Evolutionary conservation across 2,113 vertebrate species (phyloP), one percentile per base, ranked within the genome.

Genomic region (Mormyrus lacerda): DNA sequence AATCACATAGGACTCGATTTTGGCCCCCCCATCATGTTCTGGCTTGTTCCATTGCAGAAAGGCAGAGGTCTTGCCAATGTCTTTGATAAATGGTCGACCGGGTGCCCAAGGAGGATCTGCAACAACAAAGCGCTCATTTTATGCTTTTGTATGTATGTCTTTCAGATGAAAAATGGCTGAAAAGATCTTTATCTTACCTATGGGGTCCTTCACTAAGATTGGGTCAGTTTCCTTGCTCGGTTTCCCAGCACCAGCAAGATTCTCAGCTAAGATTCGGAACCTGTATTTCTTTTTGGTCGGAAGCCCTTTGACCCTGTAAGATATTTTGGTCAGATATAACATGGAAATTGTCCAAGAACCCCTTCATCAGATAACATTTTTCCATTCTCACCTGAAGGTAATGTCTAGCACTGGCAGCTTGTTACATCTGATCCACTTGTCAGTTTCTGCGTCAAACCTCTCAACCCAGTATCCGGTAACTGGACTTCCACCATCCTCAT

Each of bases 401-500:
- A 97, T 95, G 73, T 99, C 98, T 91, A 95, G 98, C 89, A 99
- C 89, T 61, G 98, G 98, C 89, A 98, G 95, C 93, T 99, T 99
- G 95, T 99, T 98, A 95, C 98, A 99, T 94, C 95, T 95, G 90
- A 99, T 95, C 98, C 98, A 99, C 94, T 99, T 99, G 91, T 98
- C 98, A 19, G 92, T 96, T 85, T 98, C 98, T 89, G 96, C 97
- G 92, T 99, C 98, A 3, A 97, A 97, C 96, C 96, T 97, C 95
- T 99, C 98, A 27, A 99, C 93, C 98, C 98, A 99, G 90, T 99
- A 99, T 84, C 98, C 98, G 79, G 97, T 98, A 94, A 99, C 98
- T 48, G 98, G 98, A 90, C 97, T 99, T 90, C 98, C 98, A 2
- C 98, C 98, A 27, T 99, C 98, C 89, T 99, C 98, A 65, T 99